phyloP scores from a whole-genome alignment of 2,113 vertebrate genomes.

The Prochilodus magdalenae region DNA sequence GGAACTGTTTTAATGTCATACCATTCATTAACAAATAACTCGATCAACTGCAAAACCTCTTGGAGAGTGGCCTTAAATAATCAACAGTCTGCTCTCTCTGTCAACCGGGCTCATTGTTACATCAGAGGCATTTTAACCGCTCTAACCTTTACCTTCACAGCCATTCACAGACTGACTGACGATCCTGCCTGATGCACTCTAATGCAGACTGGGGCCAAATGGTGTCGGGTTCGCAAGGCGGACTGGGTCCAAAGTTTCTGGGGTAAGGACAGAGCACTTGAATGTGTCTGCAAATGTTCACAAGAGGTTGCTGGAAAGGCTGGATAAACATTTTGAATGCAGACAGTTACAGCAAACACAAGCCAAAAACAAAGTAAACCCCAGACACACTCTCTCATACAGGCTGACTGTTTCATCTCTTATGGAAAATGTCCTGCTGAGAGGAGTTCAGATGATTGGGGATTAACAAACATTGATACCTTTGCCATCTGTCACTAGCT shows the following conservation, averaged over 20 bases:
- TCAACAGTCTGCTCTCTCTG: no score
- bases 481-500: slow-evolving; percentile 44
- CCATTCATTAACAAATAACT: no score
- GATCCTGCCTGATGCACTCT: slow-evolving; percentile 40
- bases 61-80: no score
- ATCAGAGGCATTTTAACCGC: slow-evolving; percentile 11
- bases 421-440: slow-evolving; percentile 38
- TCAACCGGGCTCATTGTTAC: not conserved
- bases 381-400: slow-evolving; percentile 1
- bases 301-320: not conserved
- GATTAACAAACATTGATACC: slow-evolving; percentile 45
- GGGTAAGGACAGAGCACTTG: slow-evolving; percentile 46
- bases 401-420: not conserved
- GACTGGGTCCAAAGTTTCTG: not conserved
- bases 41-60: no score
- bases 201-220: slow-evolving; percentile 30
- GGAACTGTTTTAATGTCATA: no score
- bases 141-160: slow-evolving; percentile 19
- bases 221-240: slow-evolving; percentile 44
- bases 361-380: not conserved
- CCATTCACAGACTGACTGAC: slow-evolving; percentile 14
- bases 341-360: slow-evolving; percentile 8
- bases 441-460: slow-evolving; percentile 34
- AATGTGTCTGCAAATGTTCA: not conserved
- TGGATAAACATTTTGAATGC: not conserved